Conservation (phyloP, 37 sponge, comb jelly and placozoan species). For the Oscarella lobularis region DNA sequence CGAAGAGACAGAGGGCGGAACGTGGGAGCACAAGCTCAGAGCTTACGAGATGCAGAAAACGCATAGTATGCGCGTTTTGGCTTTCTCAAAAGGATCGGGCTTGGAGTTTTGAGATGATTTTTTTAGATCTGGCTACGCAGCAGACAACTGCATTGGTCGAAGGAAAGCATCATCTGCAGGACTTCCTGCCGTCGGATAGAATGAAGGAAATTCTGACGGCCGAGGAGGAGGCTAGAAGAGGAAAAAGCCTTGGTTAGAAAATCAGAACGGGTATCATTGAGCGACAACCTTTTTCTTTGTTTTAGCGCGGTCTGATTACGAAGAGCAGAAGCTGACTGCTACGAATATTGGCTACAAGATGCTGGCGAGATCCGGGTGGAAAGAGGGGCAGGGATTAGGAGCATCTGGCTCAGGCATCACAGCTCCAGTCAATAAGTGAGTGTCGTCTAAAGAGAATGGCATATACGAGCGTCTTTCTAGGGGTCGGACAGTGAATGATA, state of each 20-base stretch:
- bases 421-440: conserved; percentile 86
- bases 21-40: conserved; percentile 91
- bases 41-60: conserved; percentile 66
- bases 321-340: conserved; percentile 53
- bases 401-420: conserved; percentile 64
- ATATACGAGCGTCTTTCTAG: no score
- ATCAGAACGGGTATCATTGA: background rate
- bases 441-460: no score
- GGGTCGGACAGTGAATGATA: conserved; percentile 62
- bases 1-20: conserved; percentile 78
- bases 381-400: conserved; percentile 86
- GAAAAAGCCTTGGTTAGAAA: background rate
- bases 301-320: conserved; percentile 60
- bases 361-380: conserved; percentile 96
- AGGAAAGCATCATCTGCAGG: conserved; percentile 93
- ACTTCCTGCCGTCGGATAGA: conserved; percentile 88
- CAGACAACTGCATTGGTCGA: conserved; percentile 45
- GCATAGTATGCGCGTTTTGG: conserved; percentile 12
- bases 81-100: background rate
- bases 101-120: background rate
- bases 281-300: background rate
- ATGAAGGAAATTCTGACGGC: conserved; percentile 68
- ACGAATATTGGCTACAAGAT: conserved; percentile 88
- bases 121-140: conserved; percentile 28
- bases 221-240: conserved; percentile 34